phyloP scores from a whole-genome alignment of 2,888 invertebrate species.

The Acanthoscelides obtectus region DNA sequence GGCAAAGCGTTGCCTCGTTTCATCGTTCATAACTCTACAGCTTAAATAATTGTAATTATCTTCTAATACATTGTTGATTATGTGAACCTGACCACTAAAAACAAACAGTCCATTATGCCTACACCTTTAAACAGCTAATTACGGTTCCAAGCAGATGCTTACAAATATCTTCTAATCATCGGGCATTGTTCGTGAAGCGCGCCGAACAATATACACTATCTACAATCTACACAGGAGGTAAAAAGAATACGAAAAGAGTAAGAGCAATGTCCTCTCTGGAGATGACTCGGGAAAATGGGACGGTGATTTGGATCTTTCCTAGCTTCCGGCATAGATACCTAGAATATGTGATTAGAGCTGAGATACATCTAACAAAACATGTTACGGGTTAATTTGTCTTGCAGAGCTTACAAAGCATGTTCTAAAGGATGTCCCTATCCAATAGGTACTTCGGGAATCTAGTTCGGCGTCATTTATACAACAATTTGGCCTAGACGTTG shows the following conservation, averaged over 20 bases:
- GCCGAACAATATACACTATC: not conserved
- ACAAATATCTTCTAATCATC: not conserved
- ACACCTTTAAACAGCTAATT: not conserved
- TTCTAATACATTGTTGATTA: not conserved
- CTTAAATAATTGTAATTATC: not conserved
- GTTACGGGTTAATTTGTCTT: not conserved
- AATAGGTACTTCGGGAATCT: too few relatives aligned
- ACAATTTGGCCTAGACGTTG: too few relatives aligned
- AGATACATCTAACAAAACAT: not conserved
- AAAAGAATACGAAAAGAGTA: not conserved
- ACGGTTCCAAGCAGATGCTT: not conserved
- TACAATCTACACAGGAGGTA: not conserved
- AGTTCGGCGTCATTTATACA: too few relatives aligned
- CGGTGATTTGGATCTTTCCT: not conserved
- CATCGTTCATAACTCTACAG: not conserved
- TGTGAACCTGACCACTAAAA: not conserved
- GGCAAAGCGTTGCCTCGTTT: not conserved
- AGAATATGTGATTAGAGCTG: not conserved
- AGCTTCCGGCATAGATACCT: not conserved
- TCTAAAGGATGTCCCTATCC: too few relatives aligned
- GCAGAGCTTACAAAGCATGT: not conserved
- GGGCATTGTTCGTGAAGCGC: not conserved
- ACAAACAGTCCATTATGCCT: not conserved
- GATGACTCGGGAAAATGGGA: not conserved
- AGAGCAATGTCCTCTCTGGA: not conserved